Percentiles rank a stretch among this genome's conserved stretches.
Conservation (phyloP, 1,140 invertebrate species). For the Leptopilina clavipes region DNA sequence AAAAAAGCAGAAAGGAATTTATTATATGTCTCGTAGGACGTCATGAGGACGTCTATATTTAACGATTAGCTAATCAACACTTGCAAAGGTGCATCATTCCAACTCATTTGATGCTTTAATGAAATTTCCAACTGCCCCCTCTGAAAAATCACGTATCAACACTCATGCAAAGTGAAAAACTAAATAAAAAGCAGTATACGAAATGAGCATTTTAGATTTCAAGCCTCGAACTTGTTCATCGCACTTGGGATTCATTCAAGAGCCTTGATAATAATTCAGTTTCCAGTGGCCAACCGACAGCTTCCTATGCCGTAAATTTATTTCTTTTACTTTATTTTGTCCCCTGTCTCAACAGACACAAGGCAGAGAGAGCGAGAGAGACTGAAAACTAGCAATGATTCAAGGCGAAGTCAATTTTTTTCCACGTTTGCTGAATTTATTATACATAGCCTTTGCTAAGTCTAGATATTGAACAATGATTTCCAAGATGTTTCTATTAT, state of each 20-base stretch:
- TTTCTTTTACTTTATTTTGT: background rate
- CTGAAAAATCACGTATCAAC: background rate
- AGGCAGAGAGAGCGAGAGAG: background rate
- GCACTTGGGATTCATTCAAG: background rate
- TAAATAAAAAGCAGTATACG: background rate
- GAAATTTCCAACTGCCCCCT: background rate
- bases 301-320: constrained; percentile 1
- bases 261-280: constrained; percentile 9
- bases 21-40: constrained; percentile 48
- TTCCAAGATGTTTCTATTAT: no score
- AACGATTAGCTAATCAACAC: constrained; percentile 57
- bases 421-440: background rate
- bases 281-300: background rate
- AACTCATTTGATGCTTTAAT: background rate
- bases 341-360: background rate
- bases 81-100: background rate
- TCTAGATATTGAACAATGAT: no score
- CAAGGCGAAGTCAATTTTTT: background rate
- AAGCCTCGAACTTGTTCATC: background rate
- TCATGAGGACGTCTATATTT: constrained; percentile 58
- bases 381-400: constrained; percentile 2
- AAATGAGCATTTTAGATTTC: background rate
- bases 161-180: constrained; percentile 1
- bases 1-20: constrained; percentile 45
- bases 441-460: no score